These are phyloP conservation scores for Chelonus formosanus DNA, from an alignment of 2,888 invertebrate species.

Conservation along the genomic window DNA sequence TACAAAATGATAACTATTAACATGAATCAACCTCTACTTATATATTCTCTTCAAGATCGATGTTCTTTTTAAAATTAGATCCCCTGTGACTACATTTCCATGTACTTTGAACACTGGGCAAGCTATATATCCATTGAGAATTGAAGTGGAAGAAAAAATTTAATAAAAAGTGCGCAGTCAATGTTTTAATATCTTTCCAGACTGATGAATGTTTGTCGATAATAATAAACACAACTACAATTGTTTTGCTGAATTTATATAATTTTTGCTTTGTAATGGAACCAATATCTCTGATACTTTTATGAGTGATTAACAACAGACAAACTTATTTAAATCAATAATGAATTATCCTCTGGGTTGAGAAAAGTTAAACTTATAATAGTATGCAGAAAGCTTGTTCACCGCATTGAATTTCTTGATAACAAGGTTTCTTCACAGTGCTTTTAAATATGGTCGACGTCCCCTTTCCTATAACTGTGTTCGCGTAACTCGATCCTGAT, in stretches of 20 bases:
- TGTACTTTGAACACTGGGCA: slow-evolving; percentile 42
- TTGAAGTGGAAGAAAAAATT: slow-evolving; percentile 51
- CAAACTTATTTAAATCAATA: no score
- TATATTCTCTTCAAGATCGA: slow-evolving; percentile 30
- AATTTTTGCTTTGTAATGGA: no score
- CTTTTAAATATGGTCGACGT: slow-evolving; percentile 25
- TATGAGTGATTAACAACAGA: no score
- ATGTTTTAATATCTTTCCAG: slow-evolving; percentile 49
- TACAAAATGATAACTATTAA: no score
- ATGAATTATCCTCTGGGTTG: no score
- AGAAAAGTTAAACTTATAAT: background rate
- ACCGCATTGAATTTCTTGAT: slow-evolving; percentile 25
- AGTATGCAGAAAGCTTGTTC: slow-evolving; percentile 14
- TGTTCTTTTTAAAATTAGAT: slow-evolving; percentile 51
- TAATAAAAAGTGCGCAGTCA: slow-evolving; percentile 52
- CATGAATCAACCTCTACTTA: slow-evolving; percentile 18
- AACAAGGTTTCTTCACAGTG: slow-evolving; percentile 20
- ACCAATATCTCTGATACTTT: no score
- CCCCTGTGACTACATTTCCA: slow-evolving; percentile 52
- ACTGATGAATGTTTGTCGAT: slow-evolving; percentile 16
- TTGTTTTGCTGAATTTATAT: no score
- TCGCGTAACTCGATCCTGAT: slow-evolving; percentile 39
- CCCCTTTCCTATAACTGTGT: slow-evolving; percentile 20
- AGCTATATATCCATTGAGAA: slow-evolving; percentile 14
- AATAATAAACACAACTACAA: no score